phyloP scores from a whole-genome alignment of 2,888 invertebrate species.

The Lasius platythorax region DNA sequence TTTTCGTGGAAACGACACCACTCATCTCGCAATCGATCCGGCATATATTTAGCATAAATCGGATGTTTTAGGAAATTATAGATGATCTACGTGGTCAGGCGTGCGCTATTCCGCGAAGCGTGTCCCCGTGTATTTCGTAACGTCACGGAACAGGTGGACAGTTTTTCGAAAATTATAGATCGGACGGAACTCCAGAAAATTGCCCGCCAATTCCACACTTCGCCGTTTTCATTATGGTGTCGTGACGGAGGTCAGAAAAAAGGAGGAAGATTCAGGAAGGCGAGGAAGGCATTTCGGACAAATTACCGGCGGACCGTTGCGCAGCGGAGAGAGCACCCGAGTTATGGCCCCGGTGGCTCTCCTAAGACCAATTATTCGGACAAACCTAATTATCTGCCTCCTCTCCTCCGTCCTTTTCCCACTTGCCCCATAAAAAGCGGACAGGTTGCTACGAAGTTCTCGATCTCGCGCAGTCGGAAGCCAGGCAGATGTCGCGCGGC shows the following conservation, averaged over 20 bases:
- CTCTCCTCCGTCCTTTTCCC: constrained; percentile 33
- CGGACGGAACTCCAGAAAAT: constrained; percentile 48
- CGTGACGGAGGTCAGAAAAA: constrained; percentile 49
- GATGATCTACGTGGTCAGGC: constrained; percentile 28
- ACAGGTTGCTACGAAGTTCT: constrained; percentile 58
- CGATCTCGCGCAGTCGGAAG: constrained; percentile 57
- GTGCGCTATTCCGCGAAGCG: constrained; percentile 49
- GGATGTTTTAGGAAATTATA: constrained; percentile 40
- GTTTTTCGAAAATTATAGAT: constrained; percentile 54
- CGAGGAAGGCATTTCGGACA: constrained; percentile 59
- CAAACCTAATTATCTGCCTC: constrained; percentile 63
- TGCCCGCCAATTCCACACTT: constrained; percentile 57
- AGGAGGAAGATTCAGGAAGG: constrained; percentile 51
- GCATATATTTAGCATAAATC: constrained; percentile 39
- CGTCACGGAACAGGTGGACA: constrained; percentile 55
- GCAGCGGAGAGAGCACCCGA: constrained; percentile 37
- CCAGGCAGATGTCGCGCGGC: constrained; percentile 64
- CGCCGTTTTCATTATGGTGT: constrained; percentile 55
- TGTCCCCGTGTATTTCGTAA: constrained; percentile 47
- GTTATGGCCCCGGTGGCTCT: constrained; percentile 55
- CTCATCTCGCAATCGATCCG: background rate
- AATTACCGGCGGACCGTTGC: constrained; percentile 57
- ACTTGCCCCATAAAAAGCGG: constrained; percentile 52
- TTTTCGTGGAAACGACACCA: background rate
- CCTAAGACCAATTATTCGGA: constrained; percentile 66